Evolutionary conservation across 1,140 invertebrate genomes (phyloP).

Genomic region (Scaptomyza montana): DNA sequence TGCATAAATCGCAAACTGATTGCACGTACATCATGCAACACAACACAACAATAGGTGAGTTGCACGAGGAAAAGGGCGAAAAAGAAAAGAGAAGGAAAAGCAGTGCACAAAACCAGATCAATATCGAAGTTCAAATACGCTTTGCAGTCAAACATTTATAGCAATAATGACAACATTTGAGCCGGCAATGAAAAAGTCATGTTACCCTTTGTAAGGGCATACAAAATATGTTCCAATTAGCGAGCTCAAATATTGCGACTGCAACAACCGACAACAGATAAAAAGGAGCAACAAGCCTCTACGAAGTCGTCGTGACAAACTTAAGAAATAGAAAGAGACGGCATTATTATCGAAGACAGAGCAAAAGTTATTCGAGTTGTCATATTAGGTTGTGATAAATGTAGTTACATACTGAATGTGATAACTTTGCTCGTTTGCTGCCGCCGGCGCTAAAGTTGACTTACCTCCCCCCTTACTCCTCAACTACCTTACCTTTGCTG

Average conservation of each 20-base stretch:
- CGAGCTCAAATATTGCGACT: slow-evolving; percentile 54
- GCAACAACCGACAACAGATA: slow-evolving; percentile 44
- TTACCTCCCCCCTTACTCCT: slow-evolving; percentile 1
- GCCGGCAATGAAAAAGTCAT: neutral
- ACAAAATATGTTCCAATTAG: slow-evolving; percentile 82
- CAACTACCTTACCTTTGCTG: neutral
- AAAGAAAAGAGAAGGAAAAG: too few relatives aligned
- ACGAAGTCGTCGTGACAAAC: neutral
- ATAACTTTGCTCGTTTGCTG: slow-evolving; percentile 62
- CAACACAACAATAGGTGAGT: neutral
- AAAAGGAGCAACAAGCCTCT: neutral
- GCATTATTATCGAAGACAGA: slow-evolving; percentile 17
- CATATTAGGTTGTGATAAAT: slow-evolving; percentile 83
- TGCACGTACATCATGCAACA: slow-evolving; percentile 54
- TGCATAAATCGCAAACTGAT: slow-evolving; percentile 63
- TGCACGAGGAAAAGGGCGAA: too few relatives aligned
- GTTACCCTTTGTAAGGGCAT: neutral
- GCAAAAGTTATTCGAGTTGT: slow-evolving; percentile 80
- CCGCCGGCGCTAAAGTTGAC: slow-evolving; percentile 22
- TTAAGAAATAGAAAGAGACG: neutral
- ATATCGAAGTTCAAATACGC: neutral
- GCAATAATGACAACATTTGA: too few relatives aligned
- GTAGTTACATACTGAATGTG: slow-evolving; percentile 80
- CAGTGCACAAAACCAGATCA: too few relatives aligned
- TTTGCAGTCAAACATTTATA: neutral